Evolutionary conservation across 2,797 vertebrate species (phyloP), one percentile per base, ranked within the genome.

Genomic region (Jordanella pulchra): DNA sequence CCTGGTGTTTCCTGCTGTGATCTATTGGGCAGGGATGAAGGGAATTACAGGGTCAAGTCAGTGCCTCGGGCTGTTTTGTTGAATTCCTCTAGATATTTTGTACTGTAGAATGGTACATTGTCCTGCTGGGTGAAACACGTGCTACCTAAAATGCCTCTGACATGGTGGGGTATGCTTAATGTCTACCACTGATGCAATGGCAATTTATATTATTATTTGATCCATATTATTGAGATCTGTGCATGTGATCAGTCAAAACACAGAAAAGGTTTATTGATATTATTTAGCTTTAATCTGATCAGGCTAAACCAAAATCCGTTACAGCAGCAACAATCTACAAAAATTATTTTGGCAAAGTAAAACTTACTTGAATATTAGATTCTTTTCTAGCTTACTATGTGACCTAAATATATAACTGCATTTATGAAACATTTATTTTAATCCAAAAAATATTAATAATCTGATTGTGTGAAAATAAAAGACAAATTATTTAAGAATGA

Each of bases 61-160:
- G 30, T 54, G 45, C 69, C 69, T 71, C 58, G 9, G 69, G 58
- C 30, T 71, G 69, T 71, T n/a, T 63, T 71, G 45, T 71, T 71
- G 58, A 50, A n/a, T 64, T 51, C n/a, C 12, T 63, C 67, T 7
- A 45, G 44, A 35, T 58, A 30, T 45, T 69, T 45, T 47, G 54
- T 21, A 60, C 39, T 64, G 30, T 25, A 30, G 28, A 28, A 17
- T 14, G 25, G 21, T 50, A 11, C 45, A 25, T n/a, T 50, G 56
- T 32, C 25, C 45, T 61, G 32, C 13, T 30, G 54, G 54, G n/a
- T 13, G 12, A 69, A 28, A 25, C 23, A 15, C 25, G 9, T 27
- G 56, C 14, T 27, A 48, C 17, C 45, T 48, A 32, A 58, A 61
- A 30, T 35, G 56, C 9, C 18, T 53, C 47, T 53, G 45, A 51